phyloP scores from a whole-genome alignment of 2,888 invertebrate genomes.

The Drosophila putrida region DNA sequence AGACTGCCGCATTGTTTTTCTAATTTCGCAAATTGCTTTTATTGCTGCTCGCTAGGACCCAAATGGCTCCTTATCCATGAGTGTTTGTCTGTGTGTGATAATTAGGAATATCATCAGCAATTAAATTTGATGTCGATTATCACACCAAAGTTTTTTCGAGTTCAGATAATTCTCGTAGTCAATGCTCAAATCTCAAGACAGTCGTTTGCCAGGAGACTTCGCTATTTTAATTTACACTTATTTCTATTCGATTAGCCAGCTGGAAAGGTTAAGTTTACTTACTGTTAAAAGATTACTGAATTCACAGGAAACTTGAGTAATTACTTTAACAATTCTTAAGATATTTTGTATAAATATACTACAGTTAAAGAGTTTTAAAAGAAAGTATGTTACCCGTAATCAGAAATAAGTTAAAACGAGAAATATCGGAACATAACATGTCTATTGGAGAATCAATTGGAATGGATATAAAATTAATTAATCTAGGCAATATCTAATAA shows the following conservation, averaged over 20 bases:
- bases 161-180: constrained; percentile 12
- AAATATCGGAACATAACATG: too few species aligned
- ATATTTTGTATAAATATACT: too few species aligned
- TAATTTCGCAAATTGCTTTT: constrained; percentile 71
- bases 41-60: constrained; percentile 43
- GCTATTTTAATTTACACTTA: constrained; percentile 21
- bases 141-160: constrained; percentile 60
- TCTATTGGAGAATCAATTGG: too few species aligned
- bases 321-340: too few species aligned
- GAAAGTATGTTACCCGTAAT: too few species aligned
- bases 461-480: too few species aligned
- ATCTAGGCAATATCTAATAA: too few species aligned
- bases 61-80: constrained; percentile 34
- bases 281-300: neutral
- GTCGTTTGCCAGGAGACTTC: constrained; percentile 45
- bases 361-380: too few species aligned
- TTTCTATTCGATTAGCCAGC: constrained; percentile 4
- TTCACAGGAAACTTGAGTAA: too few species aligned
- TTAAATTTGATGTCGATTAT: constrained; percentile 69
- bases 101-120: constrained; percentile 77
- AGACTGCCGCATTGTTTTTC: constrained; percentile 56
- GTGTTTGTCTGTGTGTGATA: constrained; percentile 58
- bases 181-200: constrained; percentile 55
- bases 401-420: too few species aligned
- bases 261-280: constrained; percentile 15